Evolutionary conservation across 2,888 invertebrate genomes (phyloP).

Genomic region (Andrena minutula): DNA sequence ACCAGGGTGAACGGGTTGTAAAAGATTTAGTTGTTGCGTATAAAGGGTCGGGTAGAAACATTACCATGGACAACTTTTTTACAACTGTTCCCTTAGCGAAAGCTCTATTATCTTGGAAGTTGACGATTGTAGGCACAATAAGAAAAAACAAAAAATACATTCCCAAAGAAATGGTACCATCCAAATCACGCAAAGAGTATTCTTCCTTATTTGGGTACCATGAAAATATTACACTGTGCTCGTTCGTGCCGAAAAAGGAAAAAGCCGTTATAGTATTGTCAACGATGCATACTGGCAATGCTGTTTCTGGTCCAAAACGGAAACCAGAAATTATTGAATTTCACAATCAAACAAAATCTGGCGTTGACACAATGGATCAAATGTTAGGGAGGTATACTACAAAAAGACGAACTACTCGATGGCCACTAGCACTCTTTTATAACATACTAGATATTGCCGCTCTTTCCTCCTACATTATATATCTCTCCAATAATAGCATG

Average conservation of each 20-base stretch:
- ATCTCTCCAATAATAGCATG: too few relatives aligned
- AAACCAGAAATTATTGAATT: constrained; percentile 30
- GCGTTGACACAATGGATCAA: constrained; percentile 61
- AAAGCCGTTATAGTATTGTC: constrained; percentile 57
- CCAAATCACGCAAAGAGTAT: constrained; percentile 37
- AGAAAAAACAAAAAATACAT: constrained; percentile 64
- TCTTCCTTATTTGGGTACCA: constrained; percentile 65
- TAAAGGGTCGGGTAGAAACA: constrained; percentile 69
- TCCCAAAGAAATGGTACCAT: constrained; percentile 49
- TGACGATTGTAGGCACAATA: constrained; percentile 65
- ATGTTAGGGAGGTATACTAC: constrained; percentile 60
- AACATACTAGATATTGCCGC: too few relatives aligned
- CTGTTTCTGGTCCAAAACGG: constrained; percentile 9
- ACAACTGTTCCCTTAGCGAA: constrained; percentile 61
- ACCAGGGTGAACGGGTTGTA: constrained; percentile 72
- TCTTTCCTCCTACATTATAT: too few relatives aligned
- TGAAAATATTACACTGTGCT: constrained; percentile 62
- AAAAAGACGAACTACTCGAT: constrained; percentile 46
- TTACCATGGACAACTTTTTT: constrained; percentile 72
- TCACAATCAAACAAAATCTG: constrained; percentile 67
- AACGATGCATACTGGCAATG: constrained; percentile 59
- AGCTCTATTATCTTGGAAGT: constrained; percentile 62
- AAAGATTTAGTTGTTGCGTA: constrained; percentile 70
- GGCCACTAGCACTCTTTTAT: too few relatives aligned
- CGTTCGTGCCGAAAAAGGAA: constrained; percentile 69